These are phyloP conservation scores for Epinephelus coioides DNA, from an alignment of 2,797 vertebrate species.

Conservation along the genomic window DNA sequence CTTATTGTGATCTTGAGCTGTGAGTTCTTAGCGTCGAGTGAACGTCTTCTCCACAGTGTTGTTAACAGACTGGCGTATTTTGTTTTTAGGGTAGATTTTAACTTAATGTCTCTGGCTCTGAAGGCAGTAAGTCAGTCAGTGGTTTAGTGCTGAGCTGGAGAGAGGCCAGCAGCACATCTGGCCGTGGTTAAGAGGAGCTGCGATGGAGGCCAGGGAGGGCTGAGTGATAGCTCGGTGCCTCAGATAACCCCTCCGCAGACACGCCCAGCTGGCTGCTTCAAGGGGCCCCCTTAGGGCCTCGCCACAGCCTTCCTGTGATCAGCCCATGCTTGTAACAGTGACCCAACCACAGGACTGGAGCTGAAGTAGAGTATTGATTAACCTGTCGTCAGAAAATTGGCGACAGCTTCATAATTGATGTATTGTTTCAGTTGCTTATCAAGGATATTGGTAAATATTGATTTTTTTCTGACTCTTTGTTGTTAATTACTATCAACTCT, in stretches of 20 bases:
- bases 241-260: constrained; percentile 75
- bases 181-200: constrained; percentile 72
- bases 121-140: constrained; percentile 62
- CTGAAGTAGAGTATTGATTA: neutral
- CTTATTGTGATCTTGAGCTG: neutral
- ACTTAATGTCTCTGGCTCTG: constrained; percentile 55
- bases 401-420: neutral
- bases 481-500: too few species aligned
- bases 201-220: constrained; percentile 65
- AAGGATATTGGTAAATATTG: too few species aligned
- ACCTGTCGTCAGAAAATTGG: rapidly evolving
- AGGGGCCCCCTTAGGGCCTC: constrained; percentile 25
- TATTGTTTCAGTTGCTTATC: neutral
- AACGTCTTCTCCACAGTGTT: neutral
- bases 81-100: constrained; percentile 57
- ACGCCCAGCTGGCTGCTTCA: constrained; percentile 46
- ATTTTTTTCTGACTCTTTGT: too few species aligned
- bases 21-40: too few species aligned
- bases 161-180: constrained; percentile 79
- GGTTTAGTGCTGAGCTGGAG: constrained; percentile 72
- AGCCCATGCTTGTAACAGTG: neutral
- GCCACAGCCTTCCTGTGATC: constrained; percentile 24
- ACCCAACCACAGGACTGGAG: neutral
- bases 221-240: constrained; percentile 71
- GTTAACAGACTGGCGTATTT: constrained; percentile 37